Evolutionary conservation across 2,113 vertebrate species (phyloP).

Genomic region (Tetraodon nigroviridis): DNA sequence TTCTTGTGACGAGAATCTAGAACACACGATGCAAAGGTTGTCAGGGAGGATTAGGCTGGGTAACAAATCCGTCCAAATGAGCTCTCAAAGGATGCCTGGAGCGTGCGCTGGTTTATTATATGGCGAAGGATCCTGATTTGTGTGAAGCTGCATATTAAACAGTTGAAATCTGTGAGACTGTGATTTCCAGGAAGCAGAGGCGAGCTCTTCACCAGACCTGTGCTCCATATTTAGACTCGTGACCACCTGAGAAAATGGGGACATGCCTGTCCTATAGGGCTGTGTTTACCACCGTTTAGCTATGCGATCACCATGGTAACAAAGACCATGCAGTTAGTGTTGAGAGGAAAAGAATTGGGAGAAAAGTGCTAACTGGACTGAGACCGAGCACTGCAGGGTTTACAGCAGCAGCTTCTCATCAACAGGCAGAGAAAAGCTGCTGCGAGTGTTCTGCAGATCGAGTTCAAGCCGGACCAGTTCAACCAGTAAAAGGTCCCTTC

Average conservation of each 20-base stretch:
- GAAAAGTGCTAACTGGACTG: neutral
- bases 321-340: neutral
- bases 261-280: neutral
- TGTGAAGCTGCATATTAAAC: slow-evolving; percentile 7
- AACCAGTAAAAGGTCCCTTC: slow-evolving; percentile 6
- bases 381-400: too few relatives aligned
- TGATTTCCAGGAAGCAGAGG: neutral
- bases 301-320: slow-evolving; percentile 18
- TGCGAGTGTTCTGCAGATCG: too few relatives aligned
- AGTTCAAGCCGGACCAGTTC: too few relatives aligned
- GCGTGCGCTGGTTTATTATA: neutral
- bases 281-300: slow-evolving; percentile 15
- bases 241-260: slow-evolving; percentile 14
- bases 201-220: slow-evolving; percentile 6
- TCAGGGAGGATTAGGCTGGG: slow-evolving; percentile 5
- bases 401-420: too few relatives aligned
- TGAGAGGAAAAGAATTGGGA: neutral
- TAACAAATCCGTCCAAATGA: slow-evolving; percentile 37
- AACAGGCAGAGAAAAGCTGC: too few relatives aligned
- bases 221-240: slow-evolving; percentile 1
- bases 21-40: neutral
- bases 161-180: neutral
- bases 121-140: slow-evolving; percentile 7
- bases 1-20: too few relatives aligned
- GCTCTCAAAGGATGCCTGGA: neutral